Evolutionary conservation across 2,888 invertebrate species (phyloP), one percentile per base, ranked within the genome.

Genomic region (Branchellion lobata): DNA sequence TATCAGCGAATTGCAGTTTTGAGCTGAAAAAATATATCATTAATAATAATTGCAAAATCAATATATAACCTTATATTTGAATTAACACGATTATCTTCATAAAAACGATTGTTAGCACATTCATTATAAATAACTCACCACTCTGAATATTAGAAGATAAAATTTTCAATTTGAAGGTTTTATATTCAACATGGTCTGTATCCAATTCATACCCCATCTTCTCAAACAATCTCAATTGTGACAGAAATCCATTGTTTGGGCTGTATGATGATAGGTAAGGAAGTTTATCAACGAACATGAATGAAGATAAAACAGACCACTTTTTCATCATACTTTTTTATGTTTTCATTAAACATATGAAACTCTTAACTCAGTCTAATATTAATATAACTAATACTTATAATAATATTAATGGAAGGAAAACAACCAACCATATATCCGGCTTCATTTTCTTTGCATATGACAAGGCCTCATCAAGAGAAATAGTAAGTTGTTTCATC

Each of bases 401-500:
- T n/a, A n/a, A n/a, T n/a, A n/a, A n/a, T n/a, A n/a, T n/a, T n/a
- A n/a, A n/a, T n/a, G n/a, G n/a, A n/a, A n/a, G n/a, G n/a, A n/a
- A n/a, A n/a, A n/a, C n/a, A n/a, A n/a, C n/a, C n/a, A n/a, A 80
- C 78, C 72, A 40, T 36, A 80, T 36, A 33, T 40, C n/a, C 1
- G 85, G 84, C 77, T 87, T 82, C 53, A 82, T 83, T 36, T 84
- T 81, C 73, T 83, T 83, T 2, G 87, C 85, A 53, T 83, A 82
- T 68, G 91, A 90, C 81, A 92, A 91, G 0, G 94, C 94, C 74
- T 92, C 91, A 51, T 90, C 89, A 83, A 92, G 92, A 80, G 91
- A 90, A 68, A 93, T 86, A n/a, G 91, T 88, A 85, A 93, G 91
- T 84, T 93, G 93, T 85, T 93, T 92, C 96, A 96, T 96, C 18